Percentiles rank a stretch among this genome's conserved stretches.
Conservation (phyloP, 2,888 invertebrate genomes). For the Perithous albicinctus region DNA sequence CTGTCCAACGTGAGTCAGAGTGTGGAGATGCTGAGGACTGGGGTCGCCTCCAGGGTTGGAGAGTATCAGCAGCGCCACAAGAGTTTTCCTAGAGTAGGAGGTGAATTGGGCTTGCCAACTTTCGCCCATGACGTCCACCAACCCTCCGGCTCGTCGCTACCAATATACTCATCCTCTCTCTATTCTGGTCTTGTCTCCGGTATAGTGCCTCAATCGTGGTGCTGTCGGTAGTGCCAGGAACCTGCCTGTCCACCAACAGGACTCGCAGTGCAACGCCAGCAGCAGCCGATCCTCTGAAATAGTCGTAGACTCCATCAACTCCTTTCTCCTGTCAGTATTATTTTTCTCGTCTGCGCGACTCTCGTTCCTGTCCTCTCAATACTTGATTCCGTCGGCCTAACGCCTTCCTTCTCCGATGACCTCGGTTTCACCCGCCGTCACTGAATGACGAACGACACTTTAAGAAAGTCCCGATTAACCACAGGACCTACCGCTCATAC, state of each 20-base stretch:
- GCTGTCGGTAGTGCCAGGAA: constrained; percentile 35
- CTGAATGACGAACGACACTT: constrained; percentile 67
- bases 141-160: constrained; percentile 55
- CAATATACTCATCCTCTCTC: constrained; percentile 29
- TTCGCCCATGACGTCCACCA: constrained; percentile 60
- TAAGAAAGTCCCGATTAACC: constrained; percentile 68
- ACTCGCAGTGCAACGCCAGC: constrained; percentile 30
- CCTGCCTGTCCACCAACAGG: constrained; percentile 26
- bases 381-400: constrained; percentile 7
- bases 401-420: constrained; percentile 7
- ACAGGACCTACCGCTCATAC: constrained; percentile 41
- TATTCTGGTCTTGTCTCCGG: constrained; percentile 49
- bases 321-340: constrained; percentile 58
- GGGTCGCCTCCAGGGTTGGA: constrained; percentile 48
- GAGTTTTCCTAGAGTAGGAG: constrained; percentile 36
- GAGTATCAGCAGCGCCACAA: constrained; percentile 32
- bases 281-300: constrained; percentile 56
- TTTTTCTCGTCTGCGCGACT: constrained; percentile 10
- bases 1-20: constrained; percentile 18
- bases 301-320: constrained; percentile 68
- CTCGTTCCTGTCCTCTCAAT: constrained; percentile 24
- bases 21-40: constrained; percentile 27
- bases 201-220: constrained; percentile 41
- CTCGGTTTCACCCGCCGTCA: constrained; percentile 43
- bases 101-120: constrained; percentile 65